phyloP scores from a whole-genome alignment of 2,113 vertebrate genomes.

The Gadus macrocephalus region DNA sequence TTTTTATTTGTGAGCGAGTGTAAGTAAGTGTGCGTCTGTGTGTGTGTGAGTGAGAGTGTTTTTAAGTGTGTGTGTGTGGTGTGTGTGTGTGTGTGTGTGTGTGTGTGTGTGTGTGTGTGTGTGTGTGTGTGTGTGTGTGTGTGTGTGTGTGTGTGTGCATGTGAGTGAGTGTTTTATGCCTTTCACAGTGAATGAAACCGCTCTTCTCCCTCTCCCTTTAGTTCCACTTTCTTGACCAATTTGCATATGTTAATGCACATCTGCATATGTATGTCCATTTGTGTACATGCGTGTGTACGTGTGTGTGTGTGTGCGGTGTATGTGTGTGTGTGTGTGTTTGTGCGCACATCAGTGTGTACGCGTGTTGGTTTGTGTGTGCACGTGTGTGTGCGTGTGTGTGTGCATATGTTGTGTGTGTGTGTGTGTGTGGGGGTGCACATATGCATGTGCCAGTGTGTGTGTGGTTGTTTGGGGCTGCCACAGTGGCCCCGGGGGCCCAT shows the following conservation, averaged over 20 bases:
- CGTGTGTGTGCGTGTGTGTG: neutral
- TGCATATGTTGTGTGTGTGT: conserved; percentile 24
- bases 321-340: neutral
- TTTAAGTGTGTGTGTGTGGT: no score
- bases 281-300: conserved; percentile 9
- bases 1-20: no score
- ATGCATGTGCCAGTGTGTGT: conserved; percentile 20
- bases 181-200: no score
- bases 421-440: conserved; percentile 14
- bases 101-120: no score
- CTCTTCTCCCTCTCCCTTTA: no score
- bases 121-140: no score
- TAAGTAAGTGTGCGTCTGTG: no score
- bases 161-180: no score
- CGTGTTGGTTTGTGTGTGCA: conserved; percentile 19
- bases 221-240: no score
- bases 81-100: no score
- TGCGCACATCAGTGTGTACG: conserved; percentile 4
- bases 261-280: neutral
- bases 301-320: conserved; percentile 22
- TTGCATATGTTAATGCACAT: neutral
- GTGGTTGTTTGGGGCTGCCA: conserved; percentile 35
- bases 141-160: no score
- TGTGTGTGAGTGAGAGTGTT: no score
- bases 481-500: conserved; percentile 51